A percentile compares a stretch with the other conserved stretches of the same genome.
Conservation (phyloP, 2,888 invertebrate species). For the Mesochorus sp. region DNA sequence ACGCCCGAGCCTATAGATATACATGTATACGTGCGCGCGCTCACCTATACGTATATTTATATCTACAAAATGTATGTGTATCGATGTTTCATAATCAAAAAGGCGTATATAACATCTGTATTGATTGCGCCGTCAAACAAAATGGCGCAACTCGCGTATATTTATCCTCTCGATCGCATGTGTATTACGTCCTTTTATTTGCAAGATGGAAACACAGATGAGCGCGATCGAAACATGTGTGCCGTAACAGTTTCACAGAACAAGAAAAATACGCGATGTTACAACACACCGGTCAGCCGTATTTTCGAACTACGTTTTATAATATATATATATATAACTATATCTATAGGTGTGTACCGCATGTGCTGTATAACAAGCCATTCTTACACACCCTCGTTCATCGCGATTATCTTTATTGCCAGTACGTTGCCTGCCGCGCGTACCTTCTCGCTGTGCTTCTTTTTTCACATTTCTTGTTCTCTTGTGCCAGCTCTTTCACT, state of each 20-base stretch:
- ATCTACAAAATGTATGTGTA: constrained; percentile 16
- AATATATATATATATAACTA: not conserved
- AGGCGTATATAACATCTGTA: not conserved
- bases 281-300: constrained; percentile 13
- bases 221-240: not conserved
- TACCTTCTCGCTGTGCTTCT: constrained; percentile 15
- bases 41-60: constrained; percentile 35
- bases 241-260: constrained; percentile 1
- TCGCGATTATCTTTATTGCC: constrained; percentile 73
- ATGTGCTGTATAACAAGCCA: constrained; percentile 48
- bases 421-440: constrained; percentile 25
- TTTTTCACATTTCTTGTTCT: constrained; percentile 4
- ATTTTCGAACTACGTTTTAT: not conserved
- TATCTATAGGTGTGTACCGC: too few species aligned
- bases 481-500: not conserved
- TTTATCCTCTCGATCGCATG: not conserved
- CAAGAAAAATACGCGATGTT: not conserved
- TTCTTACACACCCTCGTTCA: constrained; percentile 71
- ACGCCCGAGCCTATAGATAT: constrained; percentile 66
- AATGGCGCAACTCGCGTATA: not conserved
- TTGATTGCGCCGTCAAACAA: not conserved
- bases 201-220: too few species aligned
- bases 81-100: not conserved
- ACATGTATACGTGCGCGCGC: constrained; percentile 11
- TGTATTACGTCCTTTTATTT: not conserved